A percentile compares a stretch with the other conserved stretches of the same genome.
Conservation (phyloP, 2,113 vertebrate species). For the Psophia crepitans region DNA sequence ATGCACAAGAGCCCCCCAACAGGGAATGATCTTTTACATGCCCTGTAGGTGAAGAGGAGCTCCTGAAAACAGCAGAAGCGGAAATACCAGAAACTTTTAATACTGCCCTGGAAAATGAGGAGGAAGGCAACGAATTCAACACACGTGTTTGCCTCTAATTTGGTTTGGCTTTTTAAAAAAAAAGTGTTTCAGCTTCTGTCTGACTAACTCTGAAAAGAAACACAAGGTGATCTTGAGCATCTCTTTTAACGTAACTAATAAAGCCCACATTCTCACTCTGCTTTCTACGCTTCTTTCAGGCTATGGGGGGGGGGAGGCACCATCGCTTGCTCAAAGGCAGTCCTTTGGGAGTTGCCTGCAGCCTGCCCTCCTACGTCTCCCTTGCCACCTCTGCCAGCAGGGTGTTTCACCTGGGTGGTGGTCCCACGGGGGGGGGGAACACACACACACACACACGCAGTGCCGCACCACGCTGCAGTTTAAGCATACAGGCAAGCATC, state of each 20-base stretch:
- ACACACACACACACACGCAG: too few species aligned
- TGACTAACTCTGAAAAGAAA: background rate
- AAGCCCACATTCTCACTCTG: background rate
- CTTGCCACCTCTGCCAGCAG: background rate
- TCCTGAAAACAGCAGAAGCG: background rate
- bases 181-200: background rate
- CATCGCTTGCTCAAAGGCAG: rapidly evolving
- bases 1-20: rapidly evolving
- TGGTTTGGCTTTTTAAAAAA: background rate
- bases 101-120: background rate
- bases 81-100: background rate
- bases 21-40: background rate
- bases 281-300: background rate
- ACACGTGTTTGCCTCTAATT: background rate
- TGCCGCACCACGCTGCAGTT: background rate
- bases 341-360: background rate
- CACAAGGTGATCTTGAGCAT: background rate
- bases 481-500: rapidly evolving
- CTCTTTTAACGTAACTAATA: background rate
- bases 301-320: rapidly evolving
- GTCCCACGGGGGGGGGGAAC: background rate
- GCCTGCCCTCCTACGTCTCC: background rate
- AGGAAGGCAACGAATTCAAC: background rate
- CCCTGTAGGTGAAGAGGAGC: constrained; percentile 49
- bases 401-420: background rate